Conservation (phyloP, 1,140 invertebrate genomes). For the Drosophila kanapiae region DNA sequence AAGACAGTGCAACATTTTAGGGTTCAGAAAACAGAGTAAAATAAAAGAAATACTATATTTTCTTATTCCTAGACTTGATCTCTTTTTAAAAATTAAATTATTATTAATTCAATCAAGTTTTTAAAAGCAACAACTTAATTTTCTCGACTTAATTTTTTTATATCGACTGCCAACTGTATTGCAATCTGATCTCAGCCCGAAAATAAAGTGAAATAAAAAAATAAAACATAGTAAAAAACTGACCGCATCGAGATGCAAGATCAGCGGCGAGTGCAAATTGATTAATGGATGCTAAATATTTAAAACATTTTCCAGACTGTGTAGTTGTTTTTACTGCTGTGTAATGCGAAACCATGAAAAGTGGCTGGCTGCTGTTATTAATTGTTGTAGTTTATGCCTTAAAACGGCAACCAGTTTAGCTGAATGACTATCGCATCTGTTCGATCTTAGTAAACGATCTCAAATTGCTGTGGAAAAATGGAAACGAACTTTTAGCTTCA, state of each 20-base stretch:
- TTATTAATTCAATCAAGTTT: not conserved
- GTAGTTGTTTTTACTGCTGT: slow-evolving; percentile 26
- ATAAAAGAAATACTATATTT: not conserved
- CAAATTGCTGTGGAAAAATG: slow-evolving; percentile 61
- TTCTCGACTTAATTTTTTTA: too few species aligned
- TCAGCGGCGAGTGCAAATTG: slow-evolving; percentile 66
- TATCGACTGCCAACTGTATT: slow-evolving; percentile 17
- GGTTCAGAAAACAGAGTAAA: rapidly evolving
- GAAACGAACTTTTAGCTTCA: slow-evolving; percentile 56
- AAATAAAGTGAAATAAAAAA: slow-evolving; percentile 1
- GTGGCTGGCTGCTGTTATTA: slow-evolving; percentile 54
- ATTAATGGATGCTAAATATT: slow-evolving; percentile 77
- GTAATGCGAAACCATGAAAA: slow-evolving; percentile 72
- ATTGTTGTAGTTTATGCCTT: slow-evolving; percentile 60
- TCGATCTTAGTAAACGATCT: slow-evolving; percentile 57
- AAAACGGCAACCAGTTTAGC: slow-evolving; percentile 59
- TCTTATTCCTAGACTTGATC: too few species aligned
- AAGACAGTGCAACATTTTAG: rapidly evolving
- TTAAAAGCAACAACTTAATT: not conserved
- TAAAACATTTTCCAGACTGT: slow-evolving; percentile 69
- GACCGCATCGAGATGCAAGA: slow-evolving; percentile 55
- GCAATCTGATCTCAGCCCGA: slow-evolving; percentile 17
- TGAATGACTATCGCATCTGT: slow-evolving; percentile 49
- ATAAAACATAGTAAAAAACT: slow-evolving; percentile 22
- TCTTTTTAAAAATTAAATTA: not conserved